A percentile compares a stretch with the other conserved stretches of the same genome.
Evolutionary conservation across 2,888 invertebrate genomes (phyloP).

Genomic region (Osmoderma eremita): DNA sequence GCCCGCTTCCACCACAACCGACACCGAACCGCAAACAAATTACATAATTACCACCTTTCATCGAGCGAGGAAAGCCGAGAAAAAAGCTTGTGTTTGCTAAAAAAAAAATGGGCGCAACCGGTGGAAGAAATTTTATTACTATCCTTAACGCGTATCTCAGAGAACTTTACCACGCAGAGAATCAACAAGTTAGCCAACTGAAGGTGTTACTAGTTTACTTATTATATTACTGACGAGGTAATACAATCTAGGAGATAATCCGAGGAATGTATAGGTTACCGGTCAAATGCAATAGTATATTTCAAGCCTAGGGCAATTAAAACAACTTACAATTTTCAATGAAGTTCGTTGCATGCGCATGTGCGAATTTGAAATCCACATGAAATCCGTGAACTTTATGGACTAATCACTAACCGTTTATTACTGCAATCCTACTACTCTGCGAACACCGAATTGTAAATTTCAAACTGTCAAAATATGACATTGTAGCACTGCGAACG

Average conservation of each 20-base stretch:
- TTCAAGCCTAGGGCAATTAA: too few relatives aligned
- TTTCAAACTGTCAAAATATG: too few relatives aligned
- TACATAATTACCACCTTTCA: constrained; percentile 26
- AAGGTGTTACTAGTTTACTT: constrained; percentile 10
- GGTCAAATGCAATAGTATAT: too few relatives aligned
- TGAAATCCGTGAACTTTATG: too few relatives aligned
- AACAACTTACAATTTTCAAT: too few relatives aligned
- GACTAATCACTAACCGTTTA: too few relatives aligned
- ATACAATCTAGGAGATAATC: neutral
- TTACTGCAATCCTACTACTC: too few relatives aligned
- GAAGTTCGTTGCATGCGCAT: too few relatives aligned
- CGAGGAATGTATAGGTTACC: neutral
- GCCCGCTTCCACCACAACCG: neutral
- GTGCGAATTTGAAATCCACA: too few relatives aligned
- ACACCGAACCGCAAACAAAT: constrained; percentile 23
- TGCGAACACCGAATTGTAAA: too few relatives aligned
- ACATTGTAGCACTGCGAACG: too few relatives aligned
- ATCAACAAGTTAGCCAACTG: neutral
- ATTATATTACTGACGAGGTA: neutral
- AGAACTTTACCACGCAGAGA: neutral
- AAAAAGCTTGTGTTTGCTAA: constrained; percentile 25
- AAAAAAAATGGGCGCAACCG: constrained; percentile 24
- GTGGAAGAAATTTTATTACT: constrained; percentile 20
- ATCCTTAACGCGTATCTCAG: constrained; percentile 11
- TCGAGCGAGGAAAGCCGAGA: constrained; percentile 13